Conservation (phyloP, 2,797 vertebrate species). For the Platalea minor region DNA sequence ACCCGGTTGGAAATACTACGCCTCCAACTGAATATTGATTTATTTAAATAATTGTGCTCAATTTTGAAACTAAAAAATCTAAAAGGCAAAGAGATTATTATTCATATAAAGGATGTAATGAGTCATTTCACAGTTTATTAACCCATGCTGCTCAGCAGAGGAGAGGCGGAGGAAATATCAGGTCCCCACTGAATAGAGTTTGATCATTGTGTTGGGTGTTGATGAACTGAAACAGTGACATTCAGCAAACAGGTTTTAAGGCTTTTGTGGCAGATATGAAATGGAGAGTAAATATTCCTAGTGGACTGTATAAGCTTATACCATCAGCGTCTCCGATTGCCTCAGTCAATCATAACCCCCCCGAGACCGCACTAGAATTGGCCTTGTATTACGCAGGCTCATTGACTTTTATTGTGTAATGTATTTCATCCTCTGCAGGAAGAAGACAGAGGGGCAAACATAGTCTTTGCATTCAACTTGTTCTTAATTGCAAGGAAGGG, state of each 20-base stretch:
- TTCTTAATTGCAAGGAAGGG: neutral
- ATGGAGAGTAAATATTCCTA: conserved; percentile 58
- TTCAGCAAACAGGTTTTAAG: conserved; percentile 56
- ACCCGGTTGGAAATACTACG: neutral
- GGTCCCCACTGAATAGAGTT: neutral
- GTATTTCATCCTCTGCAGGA: conserved; percentile 52
- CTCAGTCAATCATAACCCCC: conserved; percentile 42
- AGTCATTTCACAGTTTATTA: conserved; percentile 13
- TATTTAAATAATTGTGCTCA: neutral
- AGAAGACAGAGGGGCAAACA: neutral
- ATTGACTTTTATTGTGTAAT: conserved; percentile 46
- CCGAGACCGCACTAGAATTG: neutral
- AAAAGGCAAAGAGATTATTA: neutral
- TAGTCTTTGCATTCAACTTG: neutral
- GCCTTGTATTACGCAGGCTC: conserved; percentile 23
- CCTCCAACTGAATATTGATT: neutral
- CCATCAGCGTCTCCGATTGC: conserved; percentile 33
- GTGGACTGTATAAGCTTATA: conserved; percentile 21
- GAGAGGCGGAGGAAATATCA: neutral
- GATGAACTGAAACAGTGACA: conserved; percentile 38
- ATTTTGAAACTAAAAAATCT: neutral
- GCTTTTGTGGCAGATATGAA: conserved; percentile 48
- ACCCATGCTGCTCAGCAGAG: neutral
- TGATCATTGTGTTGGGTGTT: neutral
- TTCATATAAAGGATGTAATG: neutral